A percentile compares a stretch with the other conserved stretches of the same genome.
Conservation (phyloP, 2,113 vertebrate species). For the cattle (Bos taurus) region ARS-UCD2.0 NC_037342.1:66449501-66450000, state of each 20-base stretch:
- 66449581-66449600: not conserved
- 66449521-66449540: not conserved
- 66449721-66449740: not conserved
- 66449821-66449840: not conserved
- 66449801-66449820: not conserved
- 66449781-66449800: not conserved
- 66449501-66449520: not conserved
- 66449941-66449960: not conserved
- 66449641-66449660: not conserved
- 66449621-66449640: not conserved
- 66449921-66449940: not conserved
- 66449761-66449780: not conserved
- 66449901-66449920: not conserved
- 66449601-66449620: not conserved
- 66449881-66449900: not conserved
- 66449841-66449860: not conserved
- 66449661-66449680: not conserved
- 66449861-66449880: not conserved
- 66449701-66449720: not conserved
- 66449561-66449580: not conserved
- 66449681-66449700: not conserved
- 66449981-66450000: not conserved
- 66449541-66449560: rapidly evolving
- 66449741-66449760: not conserved
- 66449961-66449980: not conserved